Base-by-base conservation (phyloP, 2,797 vertebrate genomes). In the Halcyon badia region DNA sequence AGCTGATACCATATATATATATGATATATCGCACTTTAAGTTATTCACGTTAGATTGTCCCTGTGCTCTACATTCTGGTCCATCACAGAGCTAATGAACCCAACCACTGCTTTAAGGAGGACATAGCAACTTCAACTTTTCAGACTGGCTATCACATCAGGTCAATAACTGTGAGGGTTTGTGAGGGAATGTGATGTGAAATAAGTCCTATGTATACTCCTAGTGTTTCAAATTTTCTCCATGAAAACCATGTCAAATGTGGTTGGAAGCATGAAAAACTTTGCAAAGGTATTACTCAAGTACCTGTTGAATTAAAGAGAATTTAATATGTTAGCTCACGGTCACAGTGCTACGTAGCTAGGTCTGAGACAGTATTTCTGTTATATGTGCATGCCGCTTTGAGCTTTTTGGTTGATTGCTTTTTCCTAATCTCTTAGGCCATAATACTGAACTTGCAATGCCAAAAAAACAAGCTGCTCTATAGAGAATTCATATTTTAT, bases 221-320 rank as follows among this genome's bases (percentile, higher is more conserved):
- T 41, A 86, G 14, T 56, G 42, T 70, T 96, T 95, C 81, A 37
- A 66, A 31, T 71, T 93, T 84, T 8, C 13, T 88, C 60, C 42
- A 46, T n/a, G 57, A 80, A 79, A 95, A 52, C 6, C 42, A 57
- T 33, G 42, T 78, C 31, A 71, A 11, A 42, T 49, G 30, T 69
- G 19, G 26, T 18, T 95, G 72, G 39, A 80, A 91, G 51, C 57
- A 48, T 85, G 56, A 96, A 81, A 31, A 49, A 30, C 31, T 87
- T 92, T 91, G 51, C n/a, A 64, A 84, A 91, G n/a, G 20, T 81
- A 66, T 83, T 86, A 54, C 28, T 79, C 31, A 77, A 64, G 41
- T 71, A 66, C 19, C 66, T 87, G 60, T 41, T 85, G 68, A 95
- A 68, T 85, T 84, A 56, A 90, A n/a, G 37, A 87, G 25, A 81